Evolutionary conservation across 2,113 vertebrate species (phyloP).

Genomic region (Nansenia antarctica): DNA sequence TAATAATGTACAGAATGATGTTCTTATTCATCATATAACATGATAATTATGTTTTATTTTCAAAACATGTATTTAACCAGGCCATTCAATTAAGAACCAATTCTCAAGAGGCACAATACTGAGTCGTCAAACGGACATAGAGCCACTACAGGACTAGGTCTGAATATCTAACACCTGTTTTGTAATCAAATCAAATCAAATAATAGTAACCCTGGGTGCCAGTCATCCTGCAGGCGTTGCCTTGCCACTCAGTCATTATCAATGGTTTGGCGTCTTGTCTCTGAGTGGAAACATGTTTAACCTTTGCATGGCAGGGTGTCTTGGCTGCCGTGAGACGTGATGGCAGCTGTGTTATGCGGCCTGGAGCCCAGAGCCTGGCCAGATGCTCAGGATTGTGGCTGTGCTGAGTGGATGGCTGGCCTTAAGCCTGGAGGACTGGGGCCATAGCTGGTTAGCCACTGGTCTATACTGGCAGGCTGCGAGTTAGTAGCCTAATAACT

Average conservation of each 20-base stretch:
- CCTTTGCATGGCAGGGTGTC: constrained; percentile 26
- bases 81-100: too few species aligned
- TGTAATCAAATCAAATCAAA: too few species aligned
- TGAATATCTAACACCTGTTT: too few species aligned
- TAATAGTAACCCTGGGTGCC: too few species aligned
- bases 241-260: neutral
- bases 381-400: constrained; percentile 11
- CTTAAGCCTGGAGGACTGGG: neutral
- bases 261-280: constrained; percentile 4
- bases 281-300: constrained; percentile 18
- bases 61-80: too few species aligned
- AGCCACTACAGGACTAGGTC: too few species aligned
- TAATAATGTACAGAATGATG: neutral
- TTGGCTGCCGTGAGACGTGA: neutral
- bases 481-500: too few species aligned
- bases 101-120: too few species aligned
- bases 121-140: too few species aligned
- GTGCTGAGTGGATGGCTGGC: neutral
- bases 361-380: too few species aligned
- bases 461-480: neutral
- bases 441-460: neutral
- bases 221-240: neutral
- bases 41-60: neutral
- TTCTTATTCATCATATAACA: neutral
- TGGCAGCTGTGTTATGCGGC: neutral